Evolutionary conservation across 1,140 invertebrate species (phyloP), one percentile per base, ranked within the genome.

Genomic region (Condylostylus longicornis): DNA sequence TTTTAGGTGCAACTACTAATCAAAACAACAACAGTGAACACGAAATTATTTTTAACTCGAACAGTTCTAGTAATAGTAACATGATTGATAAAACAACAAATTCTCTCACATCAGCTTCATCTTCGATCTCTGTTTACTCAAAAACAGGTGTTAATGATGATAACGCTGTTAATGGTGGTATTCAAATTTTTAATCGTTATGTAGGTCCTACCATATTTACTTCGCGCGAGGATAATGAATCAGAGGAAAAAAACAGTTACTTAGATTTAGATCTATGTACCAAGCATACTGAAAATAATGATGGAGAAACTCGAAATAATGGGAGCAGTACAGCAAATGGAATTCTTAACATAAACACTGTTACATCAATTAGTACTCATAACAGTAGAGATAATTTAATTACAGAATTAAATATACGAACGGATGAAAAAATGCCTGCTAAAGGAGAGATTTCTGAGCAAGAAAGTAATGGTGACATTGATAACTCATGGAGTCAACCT

Each of bases 381-480:
- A 43, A 48, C n/a, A n/a, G n/a, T 31, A 39, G 45, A 13, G 33
- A 25, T 14, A 22, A 60, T 5, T 65, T 61, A 18, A 31, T 27
- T 13, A 31, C 37, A 18, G 33, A 72, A 15, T 56, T 79, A 22
- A 77, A 84, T 49, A 84, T 87, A 46, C 72, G 79, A 43, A 75
- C 82, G 0, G 81, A 86, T 50, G 82, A 86, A 54, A 74, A 73
- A 35, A 85, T 86, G 80, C 82, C 82, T 21, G 74, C 82, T 1
- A 69, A 78, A 42, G 82, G 81, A 6, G 82, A 84, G 61, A 64
- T 84, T 9, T 83, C 79, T 5, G 81, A 79, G 19, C 81, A 83
- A 53, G 82, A 84, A 43, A 84, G 80, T 60, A 79, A 82, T 49
- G 79, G 79, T 9, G 77, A 75, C 49, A 75, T 75, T 43, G 77